phyloP scores from a whole-genome alignment of 2,888 invertebrate genomes.

The Rhagonycha lutea region DNA sequence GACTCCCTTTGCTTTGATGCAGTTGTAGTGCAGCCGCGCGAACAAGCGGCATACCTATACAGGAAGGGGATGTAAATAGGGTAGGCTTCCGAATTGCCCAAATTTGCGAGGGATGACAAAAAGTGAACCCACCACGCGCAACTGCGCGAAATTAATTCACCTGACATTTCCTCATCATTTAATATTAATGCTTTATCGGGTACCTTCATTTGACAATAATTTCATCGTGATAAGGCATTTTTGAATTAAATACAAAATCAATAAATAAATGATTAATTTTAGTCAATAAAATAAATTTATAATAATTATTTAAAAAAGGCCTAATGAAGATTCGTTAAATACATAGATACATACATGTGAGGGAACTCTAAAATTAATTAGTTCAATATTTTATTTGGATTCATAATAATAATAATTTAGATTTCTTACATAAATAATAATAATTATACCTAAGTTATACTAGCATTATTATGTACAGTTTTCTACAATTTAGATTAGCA shows the following conservation, averaged over 20 bases:
- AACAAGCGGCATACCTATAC: not conserved
- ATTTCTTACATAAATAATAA: not conserved
- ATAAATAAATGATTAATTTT: not conserved
- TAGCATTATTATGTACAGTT: not conserved
- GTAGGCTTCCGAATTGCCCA: not conserved
- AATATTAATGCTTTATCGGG: not conserved
- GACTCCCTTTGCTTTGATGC: constrained; percentile 19
- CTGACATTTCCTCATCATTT: not conserved
- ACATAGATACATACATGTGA: not conserved
- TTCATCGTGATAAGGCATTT: not conserved
- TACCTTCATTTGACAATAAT: not conserved
- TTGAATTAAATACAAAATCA: not conserved
- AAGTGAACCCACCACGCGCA: not conserved
- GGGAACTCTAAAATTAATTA: not conserved
- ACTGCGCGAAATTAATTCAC: not conserved
- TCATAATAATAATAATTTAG: not conserved
- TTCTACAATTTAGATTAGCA: not conserved
- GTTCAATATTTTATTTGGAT: not conserved
- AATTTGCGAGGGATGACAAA: not conserved
- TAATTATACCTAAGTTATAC: not conserved
- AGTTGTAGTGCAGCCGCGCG: constrained; percentile 22
- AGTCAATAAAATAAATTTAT: not conserved
- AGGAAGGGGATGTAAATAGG: not conserved
- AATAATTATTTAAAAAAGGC: not conserved
- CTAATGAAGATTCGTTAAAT: not conserved